A percentile compares a stretch with the other conserved stretches of the same genome.
These are phyloP conservation scores for Tinea trinotella DNA, from an alignment of 2,888 invertebrate genomes.

Conservation along the genomic window DNA sequence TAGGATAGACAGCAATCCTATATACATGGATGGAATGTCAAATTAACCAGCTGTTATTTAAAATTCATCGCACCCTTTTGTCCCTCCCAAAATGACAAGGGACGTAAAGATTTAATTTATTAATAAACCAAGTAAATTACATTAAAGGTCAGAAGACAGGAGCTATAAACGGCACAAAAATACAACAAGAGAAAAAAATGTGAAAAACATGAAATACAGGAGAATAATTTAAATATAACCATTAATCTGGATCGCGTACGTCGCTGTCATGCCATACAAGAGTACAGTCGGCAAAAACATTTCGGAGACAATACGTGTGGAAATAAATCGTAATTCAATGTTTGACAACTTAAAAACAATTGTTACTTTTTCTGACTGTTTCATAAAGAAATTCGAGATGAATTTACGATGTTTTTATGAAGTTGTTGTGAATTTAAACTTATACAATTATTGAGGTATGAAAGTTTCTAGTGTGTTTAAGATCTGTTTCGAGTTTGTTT, in stretches of 20 bases:
- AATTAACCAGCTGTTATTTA: no score
- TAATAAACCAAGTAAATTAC: background rate
- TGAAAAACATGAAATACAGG: constrained; percentile 49
- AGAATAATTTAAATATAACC: constrained; percentile 66
- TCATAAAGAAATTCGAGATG: no score
- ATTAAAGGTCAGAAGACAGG: constrained; percentile 25
- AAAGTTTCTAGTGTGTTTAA: no score
- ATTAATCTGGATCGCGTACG: constrained; percentile 61
- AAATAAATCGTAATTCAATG: constrained; percentile 5
- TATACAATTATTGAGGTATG: no score
- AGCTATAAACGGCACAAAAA: constrained; percentile 19
- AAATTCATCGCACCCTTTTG: no score
- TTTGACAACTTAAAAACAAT: constrained; percentile 8
- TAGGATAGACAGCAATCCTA: no score
- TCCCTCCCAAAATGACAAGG: no score
- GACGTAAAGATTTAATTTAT: no score
- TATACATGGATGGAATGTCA: no score
- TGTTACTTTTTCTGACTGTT: background rate
- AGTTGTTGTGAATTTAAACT: background rate
- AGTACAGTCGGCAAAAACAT: constrained; percentile 23
- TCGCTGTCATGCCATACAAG: constrained; percentile 38
- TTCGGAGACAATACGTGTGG: constrained; percentile 7
- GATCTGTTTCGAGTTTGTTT: no score
- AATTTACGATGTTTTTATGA: background rate
- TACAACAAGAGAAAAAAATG: constrained; percentile 26